Evolutionary conservation across 2,888 invertebrate genomes (phyloP).

Genomic region (Trilocha varians): DNA sequence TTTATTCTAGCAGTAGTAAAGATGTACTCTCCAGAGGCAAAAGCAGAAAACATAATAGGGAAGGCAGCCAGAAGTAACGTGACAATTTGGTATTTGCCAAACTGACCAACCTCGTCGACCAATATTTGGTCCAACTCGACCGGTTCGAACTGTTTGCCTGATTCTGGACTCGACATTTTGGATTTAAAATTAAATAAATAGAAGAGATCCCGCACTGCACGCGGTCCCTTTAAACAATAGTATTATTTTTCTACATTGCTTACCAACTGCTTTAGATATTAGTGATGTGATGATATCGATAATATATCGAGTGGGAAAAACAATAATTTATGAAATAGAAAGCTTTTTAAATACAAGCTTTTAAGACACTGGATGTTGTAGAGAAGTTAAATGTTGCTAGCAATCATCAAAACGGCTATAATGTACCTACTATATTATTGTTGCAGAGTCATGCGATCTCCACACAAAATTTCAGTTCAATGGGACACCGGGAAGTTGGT

Average conservation of each 20-base stretch:
- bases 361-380: too few species aligned
- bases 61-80: constrained; percentile 46
- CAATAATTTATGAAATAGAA: too few species aligned
- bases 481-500: too few species aligned
- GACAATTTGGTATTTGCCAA: constrained; percentile 52
- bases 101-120: constrained; percentile 53
- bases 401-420: too few species aligned
- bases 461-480: too few species aligned
- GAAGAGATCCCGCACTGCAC: not conserved
- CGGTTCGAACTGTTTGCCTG: constrained; percentile 19
- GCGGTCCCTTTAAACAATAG: not conserved
- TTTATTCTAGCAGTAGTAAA: constrained; percentile 59
- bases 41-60: constrained; percentile 58
- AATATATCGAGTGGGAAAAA: too few species aligned
- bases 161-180: constrained; percentile 29
- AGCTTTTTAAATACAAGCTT: too few species aligned
- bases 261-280: not conserved
- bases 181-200: not conserved
- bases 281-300: not conserved
- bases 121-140: constrained; percentile 54
- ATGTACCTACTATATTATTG: too few species aligned
- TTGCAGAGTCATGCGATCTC: too few species aligned
- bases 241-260: too few species aligned
- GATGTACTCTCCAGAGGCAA: constrained; percentile 58
- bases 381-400: too few species aligned